Percentiles rank a stretch among this genome's conserved stretches.
These are phyloP conservation scores for Hemicrepidius hirtus DNA, from an alignment of 2,888 invertebrate species.

Conservation along the genomic window DNA sequence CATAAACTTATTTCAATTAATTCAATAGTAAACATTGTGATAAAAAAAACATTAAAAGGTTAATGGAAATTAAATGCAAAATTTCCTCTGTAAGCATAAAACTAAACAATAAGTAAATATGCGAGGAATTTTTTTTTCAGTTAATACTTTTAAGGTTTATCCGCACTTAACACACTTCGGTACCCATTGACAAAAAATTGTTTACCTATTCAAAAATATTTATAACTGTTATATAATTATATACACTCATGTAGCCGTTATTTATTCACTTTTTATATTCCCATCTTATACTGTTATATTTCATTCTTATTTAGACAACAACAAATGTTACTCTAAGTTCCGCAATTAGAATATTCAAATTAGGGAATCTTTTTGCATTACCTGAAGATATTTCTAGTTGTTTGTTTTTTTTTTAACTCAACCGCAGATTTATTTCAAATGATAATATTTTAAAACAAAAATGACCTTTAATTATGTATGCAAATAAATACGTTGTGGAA, in stretches of 20 bases:
- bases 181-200: not conserved
- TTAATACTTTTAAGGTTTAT: too few relatives aligned
- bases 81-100: too few relatives aligned
- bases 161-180: not conserved
- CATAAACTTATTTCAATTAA: too few relatives aligned
- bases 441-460: constrained; percentile 9
- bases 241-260: not conserved
- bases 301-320: not conserved
- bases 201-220: not conserved
- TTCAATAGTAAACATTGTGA: too few relatives aligned
- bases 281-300: constrained; percentile 3
- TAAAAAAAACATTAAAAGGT: too few relatives aligned
- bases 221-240: constrained; percentile 4
- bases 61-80: too few relatives aligned
- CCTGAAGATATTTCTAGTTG: not conserved
- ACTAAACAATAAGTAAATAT: too few relatives aligned
- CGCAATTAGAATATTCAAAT: constrained; percentile 1
- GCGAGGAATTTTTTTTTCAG: too few relatives aligned
- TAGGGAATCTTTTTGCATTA: not conserved
- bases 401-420: not conserved
- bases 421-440: not conserved
- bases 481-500: constrained; percentile 7
- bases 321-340: not conserved
- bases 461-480: constrained; percentile 13
- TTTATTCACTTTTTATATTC: not conserved